phyloP scores from a whole-genome alignment of 2,797 vertebrate species.

The Hyperoplus lanceolatus region DNA sequence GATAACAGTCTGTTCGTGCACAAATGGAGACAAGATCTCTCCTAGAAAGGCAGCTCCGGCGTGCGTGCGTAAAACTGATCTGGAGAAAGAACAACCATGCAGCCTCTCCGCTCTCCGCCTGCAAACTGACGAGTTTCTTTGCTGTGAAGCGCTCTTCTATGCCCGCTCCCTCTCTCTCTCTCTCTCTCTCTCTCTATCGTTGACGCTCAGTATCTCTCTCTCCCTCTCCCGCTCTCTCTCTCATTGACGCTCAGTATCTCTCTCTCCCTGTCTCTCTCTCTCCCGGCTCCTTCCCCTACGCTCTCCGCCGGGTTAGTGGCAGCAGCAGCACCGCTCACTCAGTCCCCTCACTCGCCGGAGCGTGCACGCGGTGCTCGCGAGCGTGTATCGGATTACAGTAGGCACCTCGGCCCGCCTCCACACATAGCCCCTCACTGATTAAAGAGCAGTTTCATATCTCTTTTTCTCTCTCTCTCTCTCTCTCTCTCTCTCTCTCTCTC shows the following conservation, averaged over 20 bases:
- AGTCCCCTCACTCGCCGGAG: constrained; percentile 53
- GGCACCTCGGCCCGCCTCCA: constrained; percentile 80
- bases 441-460: constrained; percentile 69
- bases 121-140: constrained; percentile 47
- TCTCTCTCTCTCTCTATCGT: not conserved
- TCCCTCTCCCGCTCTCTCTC: constrained; percentile 15
- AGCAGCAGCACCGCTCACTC: constrained; percentile 65
- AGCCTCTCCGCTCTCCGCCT: constrained; percentile 52
- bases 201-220: constrained; percentile 8
- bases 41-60: constrained; percentile 34
- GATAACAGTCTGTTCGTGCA: constrained; percentile 31
- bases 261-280: constrained; percentile 13
- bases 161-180: constrained; percentile 14
- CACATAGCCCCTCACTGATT: constrained; percentile 74
- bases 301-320: constrained; percentile 72
- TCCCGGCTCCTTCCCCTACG: constrained; percentile 59
- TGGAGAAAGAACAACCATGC: constrained; percentile 18
- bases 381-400: constrained; percentile 81
- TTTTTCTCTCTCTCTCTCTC: constrained; percentile 7
- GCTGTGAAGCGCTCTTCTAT: constrained; percentile 39
- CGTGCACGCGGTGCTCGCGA: constrained; percentile 51
- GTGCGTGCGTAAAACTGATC: constrained; percentile 73
- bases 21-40: constrained; percentile 36
- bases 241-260: not conserved
- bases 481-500: constrained; percentile 27